Conservation (phyloP, 2,797 vertebrate species). For the Ceryle rudis region DNA sequence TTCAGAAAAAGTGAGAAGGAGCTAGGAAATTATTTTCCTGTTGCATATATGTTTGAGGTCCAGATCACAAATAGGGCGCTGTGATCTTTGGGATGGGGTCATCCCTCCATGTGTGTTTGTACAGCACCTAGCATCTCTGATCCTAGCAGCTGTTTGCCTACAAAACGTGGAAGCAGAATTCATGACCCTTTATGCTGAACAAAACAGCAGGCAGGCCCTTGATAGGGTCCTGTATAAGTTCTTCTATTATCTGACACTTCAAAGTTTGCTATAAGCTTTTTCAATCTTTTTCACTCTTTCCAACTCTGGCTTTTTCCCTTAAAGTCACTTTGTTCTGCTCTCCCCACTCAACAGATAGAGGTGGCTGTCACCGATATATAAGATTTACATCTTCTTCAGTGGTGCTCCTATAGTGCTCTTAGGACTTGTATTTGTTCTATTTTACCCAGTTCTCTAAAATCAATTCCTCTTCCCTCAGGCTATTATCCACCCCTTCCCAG, state of each 20-base stretch:
- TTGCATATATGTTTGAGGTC: background rate
- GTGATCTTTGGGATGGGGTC: background rate
- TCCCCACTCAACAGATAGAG: background rate
- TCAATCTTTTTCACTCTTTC: background rate
- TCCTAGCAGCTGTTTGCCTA: background rate
- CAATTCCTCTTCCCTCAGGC: background rate
- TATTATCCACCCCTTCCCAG: background rate
- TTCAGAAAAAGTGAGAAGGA: background rate
- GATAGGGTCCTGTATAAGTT: background rate
- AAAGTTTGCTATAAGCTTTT: background rate
- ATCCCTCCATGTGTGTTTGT: background rate
- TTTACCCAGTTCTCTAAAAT: background rate
- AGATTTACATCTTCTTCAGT: background rate
- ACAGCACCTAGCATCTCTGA: background rate
- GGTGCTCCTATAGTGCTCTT: background rate
- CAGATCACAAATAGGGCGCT: background rate
- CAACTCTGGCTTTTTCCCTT: background rate
- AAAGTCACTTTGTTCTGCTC: background rate
- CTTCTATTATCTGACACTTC: background rate
- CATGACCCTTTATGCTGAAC: background rate
- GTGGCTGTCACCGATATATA: background rate
- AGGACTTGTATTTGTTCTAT: background rate
- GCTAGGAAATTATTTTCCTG: background rate
- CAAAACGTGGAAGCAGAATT: background rate
- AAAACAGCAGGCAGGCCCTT: background rate